These are phyloP conservation scores for Cavia porcellus DNA, from an alignment of 2,113 vertebrate genomes.

Conservation along the genomic window DNA sequence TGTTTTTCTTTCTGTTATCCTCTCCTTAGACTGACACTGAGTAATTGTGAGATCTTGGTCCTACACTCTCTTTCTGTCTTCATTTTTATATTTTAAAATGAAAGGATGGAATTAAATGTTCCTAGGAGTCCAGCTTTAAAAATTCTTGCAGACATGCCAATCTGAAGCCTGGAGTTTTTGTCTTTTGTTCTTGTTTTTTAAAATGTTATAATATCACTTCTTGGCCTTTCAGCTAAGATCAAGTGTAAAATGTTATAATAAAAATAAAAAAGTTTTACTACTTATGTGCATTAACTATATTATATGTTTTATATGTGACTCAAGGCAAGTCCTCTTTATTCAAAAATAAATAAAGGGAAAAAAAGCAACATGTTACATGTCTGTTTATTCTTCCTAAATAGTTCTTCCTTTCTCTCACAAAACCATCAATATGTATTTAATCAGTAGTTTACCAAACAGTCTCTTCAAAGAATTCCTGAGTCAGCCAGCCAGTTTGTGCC, in stretches of 20 bases:
- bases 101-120: conserved; percentile 1
- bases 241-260: not conserved
- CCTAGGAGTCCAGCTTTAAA: not conserved
- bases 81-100: conserved; percentile 19
- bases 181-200: not conserved
- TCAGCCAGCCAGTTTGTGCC: not conserved
- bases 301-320: not conserved
- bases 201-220: not conserved
- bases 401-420: not conserved
- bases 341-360: not conserved
- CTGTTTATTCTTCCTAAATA: not conserved
- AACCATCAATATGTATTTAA: conserved; percentile 28
- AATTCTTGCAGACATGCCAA: not conserved
- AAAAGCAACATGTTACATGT: not conserved
- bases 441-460: not conserved
- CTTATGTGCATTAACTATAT: not conserved
- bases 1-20: not conserved
- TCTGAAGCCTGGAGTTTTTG: not conserved
- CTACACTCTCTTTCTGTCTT: not conserved
- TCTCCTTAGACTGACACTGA: not conserved
- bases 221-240: no score
- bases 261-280: not conserved
- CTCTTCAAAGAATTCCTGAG: not conserved
- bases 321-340: not conserved
- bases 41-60: not conserved